A percentile compares a stretch with the other conserved stretches of the same genome.
Conservation (phyloP, 2,888 invertebrate genomes). For the Eustalomyia histrio region DNA sequence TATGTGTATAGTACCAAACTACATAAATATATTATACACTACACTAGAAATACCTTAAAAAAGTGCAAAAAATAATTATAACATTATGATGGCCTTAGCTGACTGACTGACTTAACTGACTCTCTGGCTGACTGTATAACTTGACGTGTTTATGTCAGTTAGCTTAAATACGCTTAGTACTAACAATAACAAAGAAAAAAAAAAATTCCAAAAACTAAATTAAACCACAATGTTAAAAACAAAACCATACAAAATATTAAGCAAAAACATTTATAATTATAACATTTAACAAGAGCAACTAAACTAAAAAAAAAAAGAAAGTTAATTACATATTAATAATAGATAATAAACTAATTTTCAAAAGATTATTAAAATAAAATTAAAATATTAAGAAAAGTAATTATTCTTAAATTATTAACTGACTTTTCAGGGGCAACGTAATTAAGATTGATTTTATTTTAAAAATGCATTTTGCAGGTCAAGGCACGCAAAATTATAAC, state of each 20-base stretch:
- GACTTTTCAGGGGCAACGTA: not conserved
- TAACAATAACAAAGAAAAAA: constrained; percentile 1
- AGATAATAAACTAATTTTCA: constrained; percentile 48
- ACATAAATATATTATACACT: not conserved
- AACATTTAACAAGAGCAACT: constrained; percentile 16
- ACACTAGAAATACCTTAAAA: constrained; percentile 24
- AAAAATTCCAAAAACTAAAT: constrained; percentile 19
- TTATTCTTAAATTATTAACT: not conserved
- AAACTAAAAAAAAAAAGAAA: constrained; percentile 49
- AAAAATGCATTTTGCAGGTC: not conserved
- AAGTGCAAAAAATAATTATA: constrained; percentile 33
- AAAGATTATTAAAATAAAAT: constrained; percentile 1
- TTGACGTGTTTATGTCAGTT: constrained; percentile 33
- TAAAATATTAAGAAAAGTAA: not conserved
- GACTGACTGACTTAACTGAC: constrained; percentile 26
- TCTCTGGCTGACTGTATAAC: constrained; percentile 4
- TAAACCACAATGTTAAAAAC: constrained; percentile 35
- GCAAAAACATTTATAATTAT: constrained; percentile 27
- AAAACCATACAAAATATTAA: not conserved
- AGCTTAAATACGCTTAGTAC: not conserved
- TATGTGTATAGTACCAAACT: not conserved
- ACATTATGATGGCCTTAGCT: constrained; percentile 28
- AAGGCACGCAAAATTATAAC: not conserved
- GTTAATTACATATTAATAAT: constrained; percentile 59
- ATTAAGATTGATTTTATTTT: not conserved